A percentile compares a stretch with the other conserved stretches of the same genome.
These are phyloP conservation scores for Malurus melanocephalus DNA, from an alignment of 2,113 vertebrate species.

Conservation along the genomic window DNA sequence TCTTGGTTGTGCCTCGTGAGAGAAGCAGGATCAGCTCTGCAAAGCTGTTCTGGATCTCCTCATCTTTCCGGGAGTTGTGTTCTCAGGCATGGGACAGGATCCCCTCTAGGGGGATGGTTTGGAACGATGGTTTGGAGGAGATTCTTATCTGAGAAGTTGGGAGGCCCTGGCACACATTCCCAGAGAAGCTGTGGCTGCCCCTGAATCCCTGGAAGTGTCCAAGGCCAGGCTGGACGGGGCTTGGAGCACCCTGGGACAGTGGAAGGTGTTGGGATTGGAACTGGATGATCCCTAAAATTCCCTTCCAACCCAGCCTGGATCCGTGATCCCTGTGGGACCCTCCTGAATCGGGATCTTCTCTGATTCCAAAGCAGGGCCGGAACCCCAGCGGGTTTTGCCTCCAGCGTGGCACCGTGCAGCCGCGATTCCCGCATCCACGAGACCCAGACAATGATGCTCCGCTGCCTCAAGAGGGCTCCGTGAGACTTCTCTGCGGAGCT, in stretches of 20 bases:
- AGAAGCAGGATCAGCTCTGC: background rate
- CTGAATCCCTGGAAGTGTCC: background rate
- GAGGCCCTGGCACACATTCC: background rate
- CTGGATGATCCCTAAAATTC: too few species aligned
- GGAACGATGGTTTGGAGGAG: background rate
- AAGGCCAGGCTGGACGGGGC: accelerated
- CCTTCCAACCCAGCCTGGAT: too few species aligned
- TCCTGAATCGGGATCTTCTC: background rate
- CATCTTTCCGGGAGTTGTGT: accelerated
- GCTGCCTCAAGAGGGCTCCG: slow-evolving; percentile 54
- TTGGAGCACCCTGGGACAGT: background rate
- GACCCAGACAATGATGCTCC: background rate
- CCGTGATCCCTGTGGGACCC: background rate
- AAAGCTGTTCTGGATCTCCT: background rate
- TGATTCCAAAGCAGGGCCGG: background rate
- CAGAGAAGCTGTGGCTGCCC: background rate
- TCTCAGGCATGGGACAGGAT: background rate
- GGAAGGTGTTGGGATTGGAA: background rate
- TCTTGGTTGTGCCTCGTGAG: background rate
- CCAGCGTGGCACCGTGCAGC: background rate
- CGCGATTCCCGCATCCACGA: background rate
- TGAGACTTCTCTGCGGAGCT: background rate
- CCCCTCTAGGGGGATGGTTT: background rate
- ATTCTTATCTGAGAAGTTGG: background rate
- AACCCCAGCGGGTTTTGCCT: background rate